Conservation (phyloP, 2,113 vertebrate genomes). For the Hippopotamus amphibius region DNA sequence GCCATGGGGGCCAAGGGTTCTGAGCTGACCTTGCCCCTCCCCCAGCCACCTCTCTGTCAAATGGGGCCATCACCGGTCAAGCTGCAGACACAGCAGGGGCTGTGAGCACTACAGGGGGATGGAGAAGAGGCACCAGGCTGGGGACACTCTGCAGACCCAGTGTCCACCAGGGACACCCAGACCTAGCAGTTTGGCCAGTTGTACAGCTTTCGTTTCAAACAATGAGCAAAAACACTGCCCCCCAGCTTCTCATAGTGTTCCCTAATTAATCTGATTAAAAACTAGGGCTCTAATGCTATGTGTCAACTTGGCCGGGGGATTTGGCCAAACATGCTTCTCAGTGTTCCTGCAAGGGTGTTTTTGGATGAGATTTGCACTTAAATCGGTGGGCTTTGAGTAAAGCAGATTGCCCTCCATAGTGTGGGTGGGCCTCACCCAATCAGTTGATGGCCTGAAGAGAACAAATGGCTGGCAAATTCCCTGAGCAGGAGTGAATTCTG, state of each 20-base stretch:
- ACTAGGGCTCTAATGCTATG: neutral
- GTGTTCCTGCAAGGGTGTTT: neutral
- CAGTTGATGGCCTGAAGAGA: neutral
- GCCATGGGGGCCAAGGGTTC: rapidly evolving
- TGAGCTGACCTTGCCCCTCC: neutral
- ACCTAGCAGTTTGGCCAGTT: neutral
- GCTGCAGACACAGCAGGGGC: neutral
- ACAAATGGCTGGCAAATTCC: neutral
- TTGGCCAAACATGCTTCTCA: neutral
- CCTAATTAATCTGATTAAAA: neutral
- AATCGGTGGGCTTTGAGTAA: neutral
- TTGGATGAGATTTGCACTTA: neutral
- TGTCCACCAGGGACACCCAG: neutral
- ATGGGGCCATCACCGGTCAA: neutral
- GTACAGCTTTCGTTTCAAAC: neutral
- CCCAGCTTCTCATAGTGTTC: neutral
- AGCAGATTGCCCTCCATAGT: neutral
- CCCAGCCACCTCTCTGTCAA: neutral
- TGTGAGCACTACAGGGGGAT: rapidly evolving
- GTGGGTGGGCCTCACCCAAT: too few relatives aligned
- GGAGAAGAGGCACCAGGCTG: neutral
- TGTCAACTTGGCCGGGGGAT: neutral
- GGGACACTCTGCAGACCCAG: neutral
- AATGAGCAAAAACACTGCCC: neutral
- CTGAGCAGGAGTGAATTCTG: neutral